These are phyloP conservation scores for Chlorops oryzae DNA, from an alignment of 1,140 invertebrate genomes.

Conservation along the genomic window DNA sequence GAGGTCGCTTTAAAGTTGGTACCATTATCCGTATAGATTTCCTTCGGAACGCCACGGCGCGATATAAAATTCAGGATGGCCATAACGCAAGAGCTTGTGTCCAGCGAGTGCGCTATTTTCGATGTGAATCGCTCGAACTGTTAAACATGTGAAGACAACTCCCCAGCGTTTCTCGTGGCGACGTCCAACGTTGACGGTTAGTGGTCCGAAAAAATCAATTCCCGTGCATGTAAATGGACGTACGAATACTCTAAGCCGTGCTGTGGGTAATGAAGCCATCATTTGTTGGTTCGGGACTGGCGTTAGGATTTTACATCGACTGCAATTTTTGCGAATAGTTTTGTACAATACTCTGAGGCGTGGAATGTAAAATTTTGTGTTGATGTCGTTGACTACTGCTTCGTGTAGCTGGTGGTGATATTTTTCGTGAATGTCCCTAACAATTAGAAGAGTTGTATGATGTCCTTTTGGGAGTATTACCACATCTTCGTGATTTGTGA, in stretches of 20 bases:
- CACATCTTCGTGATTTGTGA: no score
- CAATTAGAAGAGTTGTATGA: background rate
- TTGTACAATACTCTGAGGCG: no score
- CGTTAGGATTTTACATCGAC: background rate
- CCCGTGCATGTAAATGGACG: no score
- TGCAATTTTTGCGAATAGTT: slow-evolving; percentile 4
- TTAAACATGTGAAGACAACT: slow-evolving; percentile 2
- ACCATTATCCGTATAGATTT: slow-evolving; percentile 5
- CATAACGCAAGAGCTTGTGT: slow-evolving; percentile 1
- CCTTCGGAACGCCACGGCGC: background rate
- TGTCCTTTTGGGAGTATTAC: background rate
- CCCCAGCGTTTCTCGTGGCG: background rate
- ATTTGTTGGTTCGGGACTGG: background rate
- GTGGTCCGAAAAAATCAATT: background rate
- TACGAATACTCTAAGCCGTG: background rate
- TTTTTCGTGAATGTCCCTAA: background rate
- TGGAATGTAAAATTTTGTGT: background rate
- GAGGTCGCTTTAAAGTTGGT: slow-evolving; percentile 6
- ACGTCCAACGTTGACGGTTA: background rate
- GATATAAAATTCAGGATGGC: slow-evolving; percentile 5
- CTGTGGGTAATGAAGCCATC: background rate
- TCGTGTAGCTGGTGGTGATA: slow-evolving; percentile 3
- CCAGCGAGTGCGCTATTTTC: background rate
- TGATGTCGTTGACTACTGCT: slow-evolving; percentile 1
- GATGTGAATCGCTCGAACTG: background rate